A percentile compares a stretch with the other conserved stretches of the same genome.
These are phyloP conservation scores for Cynoglossus semilaevis DNA, from an alignment of 2,113 vertebrate species.

Conservation along the genomic window DNA sequence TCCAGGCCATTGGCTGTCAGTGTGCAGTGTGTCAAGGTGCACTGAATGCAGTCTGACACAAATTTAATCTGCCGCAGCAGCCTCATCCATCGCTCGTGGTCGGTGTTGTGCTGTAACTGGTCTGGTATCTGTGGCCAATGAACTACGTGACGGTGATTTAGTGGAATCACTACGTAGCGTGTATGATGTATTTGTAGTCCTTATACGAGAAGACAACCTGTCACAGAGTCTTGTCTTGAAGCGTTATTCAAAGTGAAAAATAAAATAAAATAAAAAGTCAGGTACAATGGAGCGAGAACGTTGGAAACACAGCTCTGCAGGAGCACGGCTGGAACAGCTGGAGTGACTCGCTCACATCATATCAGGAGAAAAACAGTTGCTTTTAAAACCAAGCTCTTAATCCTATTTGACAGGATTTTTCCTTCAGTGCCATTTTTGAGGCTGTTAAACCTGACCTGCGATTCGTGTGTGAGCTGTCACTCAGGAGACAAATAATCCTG, in stretches of 20 bases:
- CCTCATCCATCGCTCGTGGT: constrained; percentile 16
- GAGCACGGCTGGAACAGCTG: neutral
- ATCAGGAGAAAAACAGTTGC: constrained; percentile 27
- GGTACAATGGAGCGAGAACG: neutral
- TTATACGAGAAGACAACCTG: constrained; percentile 14
- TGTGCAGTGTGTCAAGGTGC: constrained; percentile 2
- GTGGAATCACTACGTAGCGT: constrained; percentile 2
- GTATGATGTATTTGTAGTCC: neutral
- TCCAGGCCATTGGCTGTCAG: constrained; percentile 57
- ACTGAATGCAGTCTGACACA: constrained; percentile 32
- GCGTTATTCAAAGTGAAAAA: neutral
- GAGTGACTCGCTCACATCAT: constrained; percentile 9
- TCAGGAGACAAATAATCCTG: constrained; percentile 22
- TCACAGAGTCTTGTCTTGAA: constrained; percentile 3
- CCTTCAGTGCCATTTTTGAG: constrained; percentile 43
- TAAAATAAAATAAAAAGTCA: too few relatives aligned
- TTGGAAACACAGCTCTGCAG: neutral
- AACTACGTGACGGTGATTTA: constrained; percentile 1
- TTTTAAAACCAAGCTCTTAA: constrained; percentile 52
- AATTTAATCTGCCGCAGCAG: constrained; percentile 35
- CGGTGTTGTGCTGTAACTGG: constrained; percentile 21
- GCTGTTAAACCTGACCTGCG: constrained; percentile 36
- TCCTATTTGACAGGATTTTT: constrained; percentile 38
- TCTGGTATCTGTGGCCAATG: constrained; percentile 10
- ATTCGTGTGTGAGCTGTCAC: constrained; percentile 33